Evolutionary conservation across 2,113 vertebrate species (phyloP), one percentile per base, ranked within the genome.

Genomic region (Clarias gariepinus): DNA sequence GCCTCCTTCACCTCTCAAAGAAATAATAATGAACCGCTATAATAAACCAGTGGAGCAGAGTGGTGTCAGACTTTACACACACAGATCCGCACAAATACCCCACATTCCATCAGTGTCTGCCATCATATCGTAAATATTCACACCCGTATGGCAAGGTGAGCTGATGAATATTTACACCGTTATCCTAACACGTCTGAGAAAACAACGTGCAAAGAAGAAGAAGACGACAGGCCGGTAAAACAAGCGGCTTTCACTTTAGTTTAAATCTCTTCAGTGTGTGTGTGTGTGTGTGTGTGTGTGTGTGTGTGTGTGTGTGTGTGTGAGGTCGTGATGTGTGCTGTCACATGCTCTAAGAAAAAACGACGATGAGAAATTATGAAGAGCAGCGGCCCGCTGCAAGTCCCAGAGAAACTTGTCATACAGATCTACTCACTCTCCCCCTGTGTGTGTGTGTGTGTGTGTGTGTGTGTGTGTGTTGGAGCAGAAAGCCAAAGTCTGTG

Each of bases 361-460:
- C 19, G 64, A 21, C 60, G 52, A 79, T 87, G 90, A 92, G 89
- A 88, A 92, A 93, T 92, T 92, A 92, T 91, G 83, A 85, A 85
- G 91, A 88, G 92, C 93, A 92, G 89, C 86, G 88, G 91, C 89
- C 87, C 92, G 81, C 87, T 90, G 92, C 92, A 94, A 94, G 94
- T 93, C 93, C 89, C 66, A 71, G 25, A 79, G 87, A 84, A 91
- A 90, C 88, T 89, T 90, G 90, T 92, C 90, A 90, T 84, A 90
- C 92, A 92, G 89, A 89, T 89, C 81, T 89, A 84, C 76, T 57
- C 76, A 18, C 52, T 28, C 21, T n/a, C 3, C 0, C 78, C 58
- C n/a, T 55, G 25, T 77, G 76, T 76, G 85, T 68, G 71, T 80
- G 87, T 73, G 91, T 89, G 85, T 69, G n/a, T n/a, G n/a, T n/a